Evolutionary conservation across 2,888 invertebrate genomes (phyloP).

Genomic region (Sicus ferrugineus): DNA sequence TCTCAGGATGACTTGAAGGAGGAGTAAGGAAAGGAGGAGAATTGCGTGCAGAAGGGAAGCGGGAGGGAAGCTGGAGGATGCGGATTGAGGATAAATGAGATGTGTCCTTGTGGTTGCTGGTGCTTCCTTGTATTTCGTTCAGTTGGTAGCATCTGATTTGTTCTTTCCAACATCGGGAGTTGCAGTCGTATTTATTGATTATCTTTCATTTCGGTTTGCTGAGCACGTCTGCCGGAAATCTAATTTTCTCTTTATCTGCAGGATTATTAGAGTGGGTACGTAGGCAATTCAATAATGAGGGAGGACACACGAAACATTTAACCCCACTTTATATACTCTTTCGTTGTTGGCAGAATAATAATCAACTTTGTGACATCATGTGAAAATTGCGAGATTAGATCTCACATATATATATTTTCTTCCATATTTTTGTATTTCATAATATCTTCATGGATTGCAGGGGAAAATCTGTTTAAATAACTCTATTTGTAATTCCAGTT

Average conservation of each 20-base stretch:
- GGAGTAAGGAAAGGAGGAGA: neutral
- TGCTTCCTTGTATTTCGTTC: neutral
- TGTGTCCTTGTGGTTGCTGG: neutral
- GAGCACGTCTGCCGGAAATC: neutral
- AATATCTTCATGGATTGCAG: too few relatives aligned
- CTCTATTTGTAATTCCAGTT: too few relatives aligned
- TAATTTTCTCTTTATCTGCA: neutral
- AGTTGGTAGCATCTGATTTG: neutral
- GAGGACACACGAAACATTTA: too few relatives aligned
- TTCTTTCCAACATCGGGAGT: too few relatives aligned
- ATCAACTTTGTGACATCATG: too few relatives aligned
- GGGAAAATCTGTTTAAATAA: too few relatives aligned
- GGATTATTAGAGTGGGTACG: too few relatives aligned
- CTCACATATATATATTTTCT: too few relatives aligned
- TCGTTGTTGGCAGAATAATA: neutral
- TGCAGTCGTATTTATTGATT: too few relatives aligned
- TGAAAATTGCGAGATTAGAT: too few relatives aligned
- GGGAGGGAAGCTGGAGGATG: neutral
- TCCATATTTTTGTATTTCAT: too few relatives aligned
- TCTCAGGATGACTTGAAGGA: neutral
- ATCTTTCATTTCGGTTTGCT: neutral
- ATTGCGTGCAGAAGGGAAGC: neutral
- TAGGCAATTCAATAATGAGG: too few relatives aligned
- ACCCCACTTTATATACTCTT: neutral
- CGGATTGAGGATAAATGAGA: neutral